Percentiles rank a stretch among this genome's conserved stretches.
Conservation (phyloP, 2,113 vertebrate species). For the Arothron firmamentum region DNA sequence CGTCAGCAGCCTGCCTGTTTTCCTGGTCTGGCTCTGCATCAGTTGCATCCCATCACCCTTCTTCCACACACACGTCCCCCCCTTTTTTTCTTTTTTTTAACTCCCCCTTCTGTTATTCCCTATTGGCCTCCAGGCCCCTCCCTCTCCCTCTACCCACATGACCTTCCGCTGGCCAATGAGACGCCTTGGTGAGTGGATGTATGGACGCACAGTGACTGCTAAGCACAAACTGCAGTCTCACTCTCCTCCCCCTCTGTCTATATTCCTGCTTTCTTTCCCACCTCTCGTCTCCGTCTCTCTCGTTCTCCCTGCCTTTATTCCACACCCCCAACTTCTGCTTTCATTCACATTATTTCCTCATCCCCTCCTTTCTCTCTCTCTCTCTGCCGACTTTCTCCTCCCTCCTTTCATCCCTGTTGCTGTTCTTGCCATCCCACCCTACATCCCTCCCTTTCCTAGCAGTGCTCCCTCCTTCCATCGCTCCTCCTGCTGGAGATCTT, state of each 20-base stretch:
- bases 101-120: slow-evolving; percentile 5
- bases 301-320: slow-evolving; percentile 43
- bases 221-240: slow-evolving; percentile 73
- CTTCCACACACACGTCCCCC: slow-evolving; percentile 7
- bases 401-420: slow-evolving; percentile 36
- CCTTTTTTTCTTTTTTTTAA: background rate
- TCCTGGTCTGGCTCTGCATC: slow-evolving; percentile 59
- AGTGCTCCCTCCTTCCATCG: slow-evolving; percentile 28
- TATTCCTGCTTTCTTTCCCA: slow-evolving; percentile 45
- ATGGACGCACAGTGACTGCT: slow-evolving; percentile 65
- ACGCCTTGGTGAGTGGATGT: slow-evolving; percentile 46
- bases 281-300: slow-evolving; percentile 22
- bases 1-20: slow-evolving; percentile 50
- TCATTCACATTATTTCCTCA: slow-evolving; percentile 61
- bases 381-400: slow-evolving; percentile 40
- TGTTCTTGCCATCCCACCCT: slow-evolving; percentile 48
- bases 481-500: slow-evolving; percentile 54
- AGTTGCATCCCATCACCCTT: slow-evolving; percentile 51
- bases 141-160: slow-evolving; percentile 63
- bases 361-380: slow-evolving; percentile 49
- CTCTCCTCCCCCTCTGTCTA: slow-evolving; percentile 60
- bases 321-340: slow-evolving; percentile 25
- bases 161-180: slow-evolving; percentile 68
- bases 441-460: slow-evolving; percentile 49
- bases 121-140: slow-evolving; percentile 38